phyloP scores from a whole-genome alignment of 2,888 invertebrate genomes.

The Labia minor region DNA sequence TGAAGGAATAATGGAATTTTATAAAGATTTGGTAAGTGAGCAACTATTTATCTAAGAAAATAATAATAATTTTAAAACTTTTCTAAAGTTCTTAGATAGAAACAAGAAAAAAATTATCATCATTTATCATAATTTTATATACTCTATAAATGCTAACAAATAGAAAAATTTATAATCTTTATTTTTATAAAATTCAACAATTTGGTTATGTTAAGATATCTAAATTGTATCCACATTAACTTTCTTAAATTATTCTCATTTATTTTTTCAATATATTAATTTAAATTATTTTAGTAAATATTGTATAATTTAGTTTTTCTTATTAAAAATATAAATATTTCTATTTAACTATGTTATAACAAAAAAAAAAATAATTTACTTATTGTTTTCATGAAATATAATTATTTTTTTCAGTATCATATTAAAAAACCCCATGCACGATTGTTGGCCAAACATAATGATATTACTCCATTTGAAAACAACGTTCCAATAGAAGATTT shows the following conservation, averaged over 20 bases:
- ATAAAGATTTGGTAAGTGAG: conserved; percentile 66
- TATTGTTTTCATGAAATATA: conserved; percentile 17
- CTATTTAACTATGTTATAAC: background rate
- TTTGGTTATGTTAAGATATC: no score
- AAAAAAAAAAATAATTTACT: background rate
- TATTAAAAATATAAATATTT: no score
- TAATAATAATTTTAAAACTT: background rate
- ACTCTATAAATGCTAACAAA: background rate
- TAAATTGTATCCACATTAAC: no score
- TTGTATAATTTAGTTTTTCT: no score
- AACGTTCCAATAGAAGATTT: conserved; percentile 58
- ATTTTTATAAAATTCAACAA: no score
- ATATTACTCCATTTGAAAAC: conserved; percentile 88
- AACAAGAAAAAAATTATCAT: background rate
- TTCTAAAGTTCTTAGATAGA: background rate
- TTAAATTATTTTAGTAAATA: no score
- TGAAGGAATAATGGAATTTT: conserved; percentile 52
- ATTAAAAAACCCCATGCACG: conserved; percentile 78
- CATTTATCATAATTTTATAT: background rate
- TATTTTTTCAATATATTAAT: no score
- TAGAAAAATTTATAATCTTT: no score
- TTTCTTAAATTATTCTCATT: no score
- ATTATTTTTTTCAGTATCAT: conserved; percentile 44
- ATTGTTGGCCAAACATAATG: conserved; percentile 68
- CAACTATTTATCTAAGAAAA: background rate